phyloP scores from a whole-genome alignment of 2,888 invertebrate species.

The Baccha elongata region DNA sequence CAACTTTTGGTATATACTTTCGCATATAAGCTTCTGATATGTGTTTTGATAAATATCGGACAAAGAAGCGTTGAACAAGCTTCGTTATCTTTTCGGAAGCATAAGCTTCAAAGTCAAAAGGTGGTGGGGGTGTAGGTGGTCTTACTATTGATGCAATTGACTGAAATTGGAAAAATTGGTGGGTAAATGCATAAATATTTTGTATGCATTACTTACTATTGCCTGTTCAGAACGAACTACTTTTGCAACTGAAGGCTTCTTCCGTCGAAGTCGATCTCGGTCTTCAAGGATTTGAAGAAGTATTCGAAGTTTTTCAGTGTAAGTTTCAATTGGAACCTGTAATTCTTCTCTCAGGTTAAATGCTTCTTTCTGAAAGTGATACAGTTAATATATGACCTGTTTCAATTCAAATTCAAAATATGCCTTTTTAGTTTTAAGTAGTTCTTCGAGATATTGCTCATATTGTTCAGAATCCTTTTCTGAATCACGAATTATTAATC shows the following conservation, averaged over 20 bases:
- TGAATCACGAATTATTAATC: neutral
- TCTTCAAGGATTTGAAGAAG: conserved; percentile 55
- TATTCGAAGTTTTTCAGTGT: conserved; percentile 46
- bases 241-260: conserved; percentile 10
- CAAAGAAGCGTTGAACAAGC: conserved; percentile 78
- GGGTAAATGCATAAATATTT: neutral
- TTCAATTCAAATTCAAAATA: neutral
- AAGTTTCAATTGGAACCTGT: conserved; percentile 12
- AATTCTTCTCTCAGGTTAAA: conserved; percentile 35
- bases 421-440: conserved; percentile 44
- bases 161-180: neutral
- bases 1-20: conserved; percentile 78
- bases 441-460: conserved; percentile 13
- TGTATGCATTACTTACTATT: conserved; percentile 7
- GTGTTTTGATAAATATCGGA: conserved; percentile 76
- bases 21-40: conserved; percentile 77
- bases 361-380: conserved; percentile 12
- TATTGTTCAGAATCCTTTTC: conserved; percentile 28
- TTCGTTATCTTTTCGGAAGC: conserved; percentile 79
- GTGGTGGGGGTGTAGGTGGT: conserved; percentile 77
- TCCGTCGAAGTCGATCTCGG: conserved; percentile 30
- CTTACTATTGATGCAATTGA: conserved; percentile 36
- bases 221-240: conserved; percentile 35
- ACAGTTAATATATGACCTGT: neutral
- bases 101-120: conserved; percentile 76